Percentiles rank a stretch among this genome's conserved stretches.
Evolutionary conservation across 2,888 invertebrate species (phyloP).

Genomic region (Scaptomyza polygonia): DNA sequence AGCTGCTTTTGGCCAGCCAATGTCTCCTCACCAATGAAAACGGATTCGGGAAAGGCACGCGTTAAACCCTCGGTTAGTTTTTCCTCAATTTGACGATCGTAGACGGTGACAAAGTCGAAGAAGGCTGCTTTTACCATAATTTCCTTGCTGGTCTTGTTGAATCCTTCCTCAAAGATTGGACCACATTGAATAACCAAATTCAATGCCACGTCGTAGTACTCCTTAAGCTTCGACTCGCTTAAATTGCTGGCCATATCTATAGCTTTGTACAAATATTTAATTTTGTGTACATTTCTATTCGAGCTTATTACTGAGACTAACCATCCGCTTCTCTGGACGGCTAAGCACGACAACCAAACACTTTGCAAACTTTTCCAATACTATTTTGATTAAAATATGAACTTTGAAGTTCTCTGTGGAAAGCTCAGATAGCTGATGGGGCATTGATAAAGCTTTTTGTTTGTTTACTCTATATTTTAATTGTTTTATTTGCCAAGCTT

Average conservation of each 20-base stretch:
- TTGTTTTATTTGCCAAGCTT: constrained; percentile 51
- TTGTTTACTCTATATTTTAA: constrained; percentile 14
- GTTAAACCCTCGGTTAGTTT: constrained; percentile 86
- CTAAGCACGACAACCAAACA: constrained; percentile 20
- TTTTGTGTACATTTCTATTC: constrained; percentile 1
- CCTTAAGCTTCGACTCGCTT: constrained; percentile 58
- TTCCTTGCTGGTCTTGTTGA: constrained; percentile 68
- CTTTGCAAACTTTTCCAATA: not conserved
- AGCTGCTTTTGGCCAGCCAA: constrained; percentile 75
- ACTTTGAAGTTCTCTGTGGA: constrained; percentile 18
- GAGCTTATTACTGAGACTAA: not conserved
- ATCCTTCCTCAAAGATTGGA: constrained; percentile 77
- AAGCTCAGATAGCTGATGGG: constrained; percentile 7
- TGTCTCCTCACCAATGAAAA: constrained; percentile 91
- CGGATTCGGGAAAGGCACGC: constrained; percentile 87
- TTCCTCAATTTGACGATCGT: constrained; percentile 90
- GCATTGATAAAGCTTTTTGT: constrained; percentile 21
- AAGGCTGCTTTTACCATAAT: constrained; percentile 85
- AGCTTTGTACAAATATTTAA: constrained; percentile 3
- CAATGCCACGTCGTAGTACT: constrained; percentile 74
- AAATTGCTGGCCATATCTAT: constrained; percentile 72
- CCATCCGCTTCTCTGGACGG: constrained; percentile 14
- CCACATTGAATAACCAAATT: constrained; percentile 77
- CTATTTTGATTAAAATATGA: constrained; percentile 7
- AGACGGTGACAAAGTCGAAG: constrained; percentile 91